phyloP scores from a whole-genome alignment of 2,113 vertebrate species.

The Cervus canadensis region DNA sequence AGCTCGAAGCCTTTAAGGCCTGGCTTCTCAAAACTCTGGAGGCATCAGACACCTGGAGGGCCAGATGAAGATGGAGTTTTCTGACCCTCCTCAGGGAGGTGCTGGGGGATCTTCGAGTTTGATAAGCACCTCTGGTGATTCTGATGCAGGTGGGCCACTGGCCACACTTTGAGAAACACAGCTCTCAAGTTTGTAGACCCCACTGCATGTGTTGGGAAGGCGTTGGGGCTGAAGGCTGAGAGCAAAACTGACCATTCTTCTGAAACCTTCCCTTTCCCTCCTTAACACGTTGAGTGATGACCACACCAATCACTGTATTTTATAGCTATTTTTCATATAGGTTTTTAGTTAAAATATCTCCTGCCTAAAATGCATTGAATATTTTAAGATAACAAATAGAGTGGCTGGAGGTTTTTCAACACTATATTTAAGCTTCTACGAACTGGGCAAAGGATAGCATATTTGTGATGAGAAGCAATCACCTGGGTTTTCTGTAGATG shows the following conservation, averaged over 20 bases:
- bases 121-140: conserved; percentile 16
- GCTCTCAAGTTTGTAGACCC: conserved; percentile 19
- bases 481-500: conserved; percentile 48
- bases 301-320: conserved; percentile 81
- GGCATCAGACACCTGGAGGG: conserved; percentile 25
- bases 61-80: conserved; percentile 25
- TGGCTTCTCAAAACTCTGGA: conserved; percentile 32
- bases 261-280: conserved; percentile 53
- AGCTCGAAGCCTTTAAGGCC: conserved; percentile 56
- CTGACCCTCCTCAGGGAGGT: neutral
- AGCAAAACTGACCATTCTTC: conserved; percentile 74
- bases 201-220: neutral
- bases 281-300: conserved; percentile 70
- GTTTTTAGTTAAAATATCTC: conserved; percentile 80
- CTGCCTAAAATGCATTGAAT: conserved; percentile 73
- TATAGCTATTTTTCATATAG: conserved; percentile 81
- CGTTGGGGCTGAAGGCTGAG: conserved; percentile 30
- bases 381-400: conserved; percentile 74
- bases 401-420: conserved; percentile 78
- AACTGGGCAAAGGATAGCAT: conserved; percentile 53
- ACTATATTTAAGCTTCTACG: conserved; percentile 72
- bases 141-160: neutral
- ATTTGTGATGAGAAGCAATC: conserved; percentile 52
- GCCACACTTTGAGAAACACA: conserved; percentile 12
- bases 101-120: neutral